Conservation (phyloP, 2,888 invertebrate genomes). For the Anodontia alba region DNA sequence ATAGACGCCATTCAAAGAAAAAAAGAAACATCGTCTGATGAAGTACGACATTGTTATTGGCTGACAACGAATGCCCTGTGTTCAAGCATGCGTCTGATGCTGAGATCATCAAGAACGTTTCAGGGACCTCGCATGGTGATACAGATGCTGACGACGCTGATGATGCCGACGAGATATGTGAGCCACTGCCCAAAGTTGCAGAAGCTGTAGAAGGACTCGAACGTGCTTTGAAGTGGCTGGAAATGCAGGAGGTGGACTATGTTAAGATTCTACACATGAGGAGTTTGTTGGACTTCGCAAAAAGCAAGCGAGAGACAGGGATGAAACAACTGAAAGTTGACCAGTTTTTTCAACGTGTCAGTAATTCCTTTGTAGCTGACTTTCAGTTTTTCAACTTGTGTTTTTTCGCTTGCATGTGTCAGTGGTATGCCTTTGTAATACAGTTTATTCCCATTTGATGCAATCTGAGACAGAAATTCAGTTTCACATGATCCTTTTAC, state of each 20-base stretch:
- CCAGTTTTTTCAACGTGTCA: too few species aligned
- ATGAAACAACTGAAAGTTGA: neutral
- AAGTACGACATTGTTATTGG: neutral
- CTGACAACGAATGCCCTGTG: conserved; percentile 2
- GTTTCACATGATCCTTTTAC: neutral
- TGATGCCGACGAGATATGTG: neutral
- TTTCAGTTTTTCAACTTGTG: conserved; percentile 6
- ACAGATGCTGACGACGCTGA: neutral
- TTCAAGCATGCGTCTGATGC: conserved; percentile 2
- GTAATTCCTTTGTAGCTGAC: too few species aligned
- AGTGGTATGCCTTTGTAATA: conserved; percentile 6
- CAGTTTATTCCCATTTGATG: too few species aligned
- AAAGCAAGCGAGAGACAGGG: neutral
- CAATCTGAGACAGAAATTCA: too few species aligned
- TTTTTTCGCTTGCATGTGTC: conserved; percentile 16
- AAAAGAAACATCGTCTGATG: neutral
- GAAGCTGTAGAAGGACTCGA: neutral
- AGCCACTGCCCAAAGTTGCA: neutral
- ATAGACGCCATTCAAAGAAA: neutral
- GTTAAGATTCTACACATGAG: neutral
- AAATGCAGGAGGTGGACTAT: neutral
- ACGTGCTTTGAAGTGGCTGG: neutral
- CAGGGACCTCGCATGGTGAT: neutral
- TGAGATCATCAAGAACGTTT: neutral
- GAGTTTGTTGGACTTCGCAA: neutral